Base-by-base conservation (phyloP, 2,888 invertebrate species). In the Drosophila antonietae region DNA sequence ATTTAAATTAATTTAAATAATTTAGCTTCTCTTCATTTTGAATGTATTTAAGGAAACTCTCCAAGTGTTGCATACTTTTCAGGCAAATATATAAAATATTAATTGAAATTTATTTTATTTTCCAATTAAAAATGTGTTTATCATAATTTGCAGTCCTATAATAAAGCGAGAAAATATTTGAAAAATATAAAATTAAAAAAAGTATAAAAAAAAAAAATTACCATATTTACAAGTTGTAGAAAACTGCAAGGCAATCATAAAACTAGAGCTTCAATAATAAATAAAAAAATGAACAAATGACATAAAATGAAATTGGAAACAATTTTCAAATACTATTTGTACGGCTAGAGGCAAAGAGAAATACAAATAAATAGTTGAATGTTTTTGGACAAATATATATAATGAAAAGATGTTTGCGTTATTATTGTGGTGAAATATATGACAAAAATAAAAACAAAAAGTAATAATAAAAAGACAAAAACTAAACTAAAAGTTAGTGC, bases 181-280 rank as follows among this genome's bases (percentile, higher is more conserved):
- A 80, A 88, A 28, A 31, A 55, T 55, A 39, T 23, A n/a, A 41
- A 41, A 41, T 41, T 37, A 37, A 53, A 37, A 2, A 35, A 18
- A 52, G 3, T 28, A 28, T 6, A 35, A 41, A 7, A n/a, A 41
- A 7, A n/a, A 33, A 37, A n/a, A 10, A 55, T 28, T 43, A 83
- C 75, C 74, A 80, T 83, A 90, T 89, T 88, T 76, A 86, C 88
- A 87, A 88, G 86, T 85, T 85, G 86, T 90, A 90, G 90, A 91
- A 78, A 91, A 91, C 91, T 92, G 92, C 92, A 92, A 91, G 92
- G 92, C 92, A 92, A 92, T 92, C 92, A 92, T 92, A 91, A 83
- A 91, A 91, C 91, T 92, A 92, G 92, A 92, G 92, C 92, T 92
- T 92, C 91, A 91, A 83, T 83, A 83, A 82, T 83, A 83, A 83